These are phyloP conservation scores for Aphrocallistes beatrix DNA, from an alignment of 37 sponge, comb jelly and placozoan species.

Conservation along the genomic window DNA sequence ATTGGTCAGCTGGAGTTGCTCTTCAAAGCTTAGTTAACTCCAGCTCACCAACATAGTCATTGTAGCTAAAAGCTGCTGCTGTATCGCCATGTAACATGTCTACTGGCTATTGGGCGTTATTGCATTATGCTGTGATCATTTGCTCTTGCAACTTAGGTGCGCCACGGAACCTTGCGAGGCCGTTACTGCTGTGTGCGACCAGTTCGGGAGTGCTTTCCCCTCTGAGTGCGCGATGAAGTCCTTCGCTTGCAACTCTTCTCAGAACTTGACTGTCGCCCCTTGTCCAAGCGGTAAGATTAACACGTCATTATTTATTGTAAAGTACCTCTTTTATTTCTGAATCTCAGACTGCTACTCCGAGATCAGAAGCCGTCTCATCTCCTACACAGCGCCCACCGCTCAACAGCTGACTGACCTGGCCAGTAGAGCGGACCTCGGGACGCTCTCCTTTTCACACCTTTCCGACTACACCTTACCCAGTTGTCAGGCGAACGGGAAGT, in stretches of 20 bases:
- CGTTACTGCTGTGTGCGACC: neutral
- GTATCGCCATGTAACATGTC: no score
- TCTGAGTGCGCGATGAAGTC: neutral
- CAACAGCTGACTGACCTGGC: neutral
- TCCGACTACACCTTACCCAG: neutral
- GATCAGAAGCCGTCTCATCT: neutral
- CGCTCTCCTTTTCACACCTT: neutral
- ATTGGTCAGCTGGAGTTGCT: no score
- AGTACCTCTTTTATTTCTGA: no score
- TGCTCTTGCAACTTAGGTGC: no score
- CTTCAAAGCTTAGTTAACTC: no score
- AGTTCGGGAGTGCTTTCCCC: neutral
- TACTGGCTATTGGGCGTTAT: no score
- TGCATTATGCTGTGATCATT: no score
- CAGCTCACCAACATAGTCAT: no score
- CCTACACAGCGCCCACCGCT: neutral
- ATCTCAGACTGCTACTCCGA: neutral
- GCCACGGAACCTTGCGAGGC: neutral
- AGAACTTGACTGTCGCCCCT: neutral
- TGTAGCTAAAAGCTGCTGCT: no score
- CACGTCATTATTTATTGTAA: no score
- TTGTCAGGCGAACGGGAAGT: neutral
- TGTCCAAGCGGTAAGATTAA: neutral
- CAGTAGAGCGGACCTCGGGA: neutral
- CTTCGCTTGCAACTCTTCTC: neutral